Evolutionary conservation across 2,888 invertebrate genomes (phyloP), one percentile per base, ranked within the genome.

Genomic region (Agrotis exclamationis): DNA sequence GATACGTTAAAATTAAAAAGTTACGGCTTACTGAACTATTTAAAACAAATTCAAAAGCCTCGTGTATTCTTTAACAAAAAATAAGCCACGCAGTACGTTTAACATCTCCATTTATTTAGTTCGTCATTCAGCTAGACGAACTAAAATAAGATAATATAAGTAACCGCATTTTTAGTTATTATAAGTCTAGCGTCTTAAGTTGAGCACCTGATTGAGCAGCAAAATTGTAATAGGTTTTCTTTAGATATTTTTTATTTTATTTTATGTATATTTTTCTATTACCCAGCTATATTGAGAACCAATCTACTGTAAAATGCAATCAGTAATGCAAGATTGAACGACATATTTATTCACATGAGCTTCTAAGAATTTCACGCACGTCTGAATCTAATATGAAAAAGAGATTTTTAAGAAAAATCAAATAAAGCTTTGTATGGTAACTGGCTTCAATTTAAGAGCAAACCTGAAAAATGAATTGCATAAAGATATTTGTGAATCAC

Each of bases 361-460:
- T 57, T 50, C 44, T 28, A 56, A 59, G 18, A 65, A 58, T 66
- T 74, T 62, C 57, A 50, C 51, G 44, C 66, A 47, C 57, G 56
- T 53, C 33, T 50, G 48, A 58, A 33, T 58, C 45, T 9, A 47
- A 28, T 3, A 20, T 22, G 28, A 48, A 64, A 53, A 63, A 28
- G 22, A 58, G 22, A 63, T 58, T 79, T 63, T 79, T 9, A 33
- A 50, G 39, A 44, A 54, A 64, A 75, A 69, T 74, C 51, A n/a
- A 59, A 75, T 50, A 39, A 16, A n/a, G 5, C 22, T 76, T 33
- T 47, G 9, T 48, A 45, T 47, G 24, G 20, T 53, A 47, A 48
- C 18, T 73, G 44, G 2, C 33, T 48, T 58, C 44, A 33, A 75
- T 69, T 62, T 53, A 48, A 63, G 58, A 63, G 28, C 22, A 63